Base-by-base conservation (phyloP, 2,888 invertebrate species). In the Morpho deidamia region DNA sequence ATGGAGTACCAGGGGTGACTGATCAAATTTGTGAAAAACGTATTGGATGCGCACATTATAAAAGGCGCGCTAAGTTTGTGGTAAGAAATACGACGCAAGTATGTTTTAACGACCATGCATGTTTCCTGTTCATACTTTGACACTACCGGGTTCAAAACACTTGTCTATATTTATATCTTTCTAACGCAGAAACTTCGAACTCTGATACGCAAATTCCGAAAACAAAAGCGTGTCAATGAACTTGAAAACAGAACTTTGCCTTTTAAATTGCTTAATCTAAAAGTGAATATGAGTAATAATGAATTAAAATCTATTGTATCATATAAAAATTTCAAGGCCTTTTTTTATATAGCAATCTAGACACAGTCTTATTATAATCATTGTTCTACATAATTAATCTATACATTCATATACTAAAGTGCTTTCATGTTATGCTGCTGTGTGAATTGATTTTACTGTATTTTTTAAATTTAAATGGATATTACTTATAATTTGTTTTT, bases 41-140 rank as follows among this genome's bases (percentile, higher is more conserved):
- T 23, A 83, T 92, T 62, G 96, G 96, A 55, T 96, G 96, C 83
- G 92, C 93, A 66, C 96, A 96, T 86, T 96, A 96, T 75, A 95
- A 95, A 78, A 91, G 96, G 70, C 93, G 95, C 78, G 95, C 95
- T 46, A 95, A 95, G 88, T 95, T 96, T 84, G 95, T 96, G 90
- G 96, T 96, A 90, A 92, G 94, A 90, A 11, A 33, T 48, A 12
- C 2, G 7, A 42, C 23, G 23, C 23, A 3, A 23, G 23, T 23
- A 2, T 23, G 23, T 23, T 23, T 23, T 23, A 23, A 23, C 23
- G 23, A 23, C 5, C 23, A 23, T 23, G 23, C 23, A 23, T 5
- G 39, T 51, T n/a, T 48, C 9, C 33, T 33, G n/a, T 23, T 23
- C 4, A 23, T 23, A 23, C 23, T 23, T 23, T 23, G 39, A 33